phyloP scores from a whole-genome alignment of 2,113 vertebrate species.

The Cololabis saira region DNA sequence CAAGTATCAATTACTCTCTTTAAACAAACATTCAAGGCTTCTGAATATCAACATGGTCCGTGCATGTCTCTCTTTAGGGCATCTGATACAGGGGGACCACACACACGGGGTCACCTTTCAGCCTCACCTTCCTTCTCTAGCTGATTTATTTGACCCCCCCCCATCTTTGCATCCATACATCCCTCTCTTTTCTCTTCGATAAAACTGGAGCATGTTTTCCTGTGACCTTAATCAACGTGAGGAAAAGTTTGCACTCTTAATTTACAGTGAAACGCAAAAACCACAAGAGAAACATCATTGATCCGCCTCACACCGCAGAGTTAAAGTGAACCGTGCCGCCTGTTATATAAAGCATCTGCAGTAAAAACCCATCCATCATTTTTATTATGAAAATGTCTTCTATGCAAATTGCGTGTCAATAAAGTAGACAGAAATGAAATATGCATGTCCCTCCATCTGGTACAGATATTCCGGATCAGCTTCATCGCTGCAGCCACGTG shows the following conservation, averaged over 20 bases:
- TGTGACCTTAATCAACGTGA: not conserved
- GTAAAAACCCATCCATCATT: constrained; percentile 68
- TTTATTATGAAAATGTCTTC: constrained; percentile 30
- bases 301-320: not conserved
- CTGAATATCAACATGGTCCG: constrained; percentile 72
- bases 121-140: constrained; percentile 48
- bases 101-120: constrained; percentile 70
- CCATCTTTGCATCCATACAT: not conserved
- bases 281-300: not conserved
- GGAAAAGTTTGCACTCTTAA: not conserved
- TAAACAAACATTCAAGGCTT: constrained; percentile 75
- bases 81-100: constrained; percentile 74
- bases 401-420: constrained; percentile 32
- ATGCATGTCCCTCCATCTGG: constrained; percentile 53
- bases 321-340: not conserved
- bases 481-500: constrained; percentile 36
- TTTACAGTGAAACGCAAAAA: not conserved
- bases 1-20: constrained; percentile 81
- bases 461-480: constrained; percentile 51
- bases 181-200: not conserved
- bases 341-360: constrained; percentile 40
- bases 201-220: not conserved
- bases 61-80: constrained; percentile 50
- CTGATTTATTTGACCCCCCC: constrained; percentile 7
- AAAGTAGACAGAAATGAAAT: constrained; percentile 34